A percentile compares a stretch with the other conserved stretches of the same genome.
phyloP scores from a whole-genome alignment of 2,797 vertebrate species.

The Cynopterus sphinx region DNA sequence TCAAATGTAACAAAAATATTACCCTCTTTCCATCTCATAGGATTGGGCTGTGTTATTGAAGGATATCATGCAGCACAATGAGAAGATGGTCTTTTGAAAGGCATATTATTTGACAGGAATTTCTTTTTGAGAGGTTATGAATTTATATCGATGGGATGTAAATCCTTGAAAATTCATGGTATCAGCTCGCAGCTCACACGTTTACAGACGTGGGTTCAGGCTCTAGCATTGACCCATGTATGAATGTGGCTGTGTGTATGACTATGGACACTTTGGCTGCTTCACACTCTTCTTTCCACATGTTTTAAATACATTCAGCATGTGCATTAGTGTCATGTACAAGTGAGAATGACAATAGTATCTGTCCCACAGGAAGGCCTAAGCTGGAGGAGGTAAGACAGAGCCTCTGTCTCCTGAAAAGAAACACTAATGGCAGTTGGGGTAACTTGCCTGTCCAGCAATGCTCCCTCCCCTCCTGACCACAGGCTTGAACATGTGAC shows the following conservation, averaged over 20 bases:
- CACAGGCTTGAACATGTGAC: background rate
- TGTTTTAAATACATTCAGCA: too few species aligned
- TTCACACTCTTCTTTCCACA: background rate
- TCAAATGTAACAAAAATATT: background rate
- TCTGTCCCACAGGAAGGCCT: background rate
- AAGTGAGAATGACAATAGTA: background rate
- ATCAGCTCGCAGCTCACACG: background rate
- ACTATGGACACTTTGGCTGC: fast-evolving
- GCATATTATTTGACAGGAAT: background rate
- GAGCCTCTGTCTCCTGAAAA: background rate
- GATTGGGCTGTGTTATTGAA: background rate
- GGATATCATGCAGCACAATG: background rate
- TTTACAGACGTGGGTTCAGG: background rate
- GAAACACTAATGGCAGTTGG: background rate
- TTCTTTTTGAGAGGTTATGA: background rate
- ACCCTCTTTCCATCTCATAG: background rate
- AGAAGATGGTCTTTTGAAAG: background rate
- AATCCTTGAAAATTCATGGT: background rate
- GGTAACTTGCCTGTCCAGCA: background rate
- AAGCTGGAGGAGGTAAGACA: background rate
- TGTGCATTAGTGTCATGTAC: too few species aligned
- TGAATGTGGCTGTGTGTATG: background rate
- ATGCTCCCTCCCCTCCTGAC: background rate
- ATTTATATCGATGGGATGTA: background rate
- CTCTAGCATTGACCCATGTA: background rate